Conservation (phyloP, 1,140 invertebrate genomes). For the Stegodyphus dumicola region DNA sequence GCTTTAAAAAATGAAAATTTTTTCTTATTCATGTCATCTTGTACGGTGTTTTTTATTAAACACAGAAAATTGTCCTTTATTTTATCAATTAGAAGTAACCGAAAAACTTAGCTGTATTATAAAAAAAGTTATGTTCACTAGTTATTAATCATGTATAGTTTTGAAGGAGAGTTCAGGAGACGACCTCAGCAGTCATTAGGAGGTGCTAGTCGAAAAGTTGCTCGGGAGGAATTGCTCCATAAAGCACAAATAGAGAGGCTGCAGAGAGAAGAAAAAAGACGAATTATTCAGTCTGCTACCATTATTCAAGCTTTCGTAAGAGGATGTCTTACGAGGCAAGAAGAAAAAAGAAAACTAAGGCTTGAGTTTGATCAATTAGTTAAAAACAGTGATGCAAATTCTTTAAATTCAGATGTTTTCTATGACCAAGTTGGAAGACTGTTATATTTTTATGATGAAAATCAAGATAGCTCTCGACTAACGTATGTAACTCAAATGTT, state of each 20-base stretch:
- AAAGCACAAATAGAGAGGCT: constrained; percentile 84
- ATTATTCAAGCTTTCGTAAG: constrained; percentile 61
- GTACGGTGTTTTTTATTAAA: no score
- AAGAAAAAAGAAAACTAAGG: constrained; percentile 20
- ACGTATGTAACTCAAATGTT: not conserved
- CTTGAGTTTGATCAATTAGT: constrained; percentile 25
- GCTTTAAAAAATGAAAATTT: no score
- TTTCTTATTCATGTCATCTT: no score
- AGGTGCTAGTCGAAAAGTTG: constrained; percentile 80
- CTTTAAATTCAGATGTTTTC: constrained; percentile 16
- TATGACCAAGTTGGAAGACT: constrained; percentile 29
- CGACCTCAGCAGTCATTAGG: constrained; percentile 90
- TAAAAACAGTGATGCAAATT: constrained; percentile 16
- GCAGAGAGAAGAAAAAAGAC: constrained; percentile 80
- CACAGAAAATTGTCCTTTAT: no score
- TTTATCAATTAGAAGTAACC: no score
- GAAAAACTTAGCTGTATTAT: no score
- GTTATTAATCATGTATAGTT: constrained; percentile 74
- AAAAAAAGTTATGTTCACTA: no score
- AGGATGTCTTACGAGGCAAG: constrained; percentile 31
- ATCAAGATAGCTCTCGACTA: constrained; percentile 23
- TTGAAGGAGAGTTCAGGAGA: constrained; percentile 90
- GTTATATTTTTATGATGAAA: constrained; percentile 44
- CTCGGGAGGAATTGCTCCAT: constrained; percentile 79
- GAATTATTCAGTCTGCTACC: constrained; percentile 51